A percentile compares a stretch with the other conserved stretches of the same genome.
These are phyloP conservation scores for Oreortyx pictus DNA, from an alignment of 2,797 vertebrate species.

Conservation along the genomic window DNA sequence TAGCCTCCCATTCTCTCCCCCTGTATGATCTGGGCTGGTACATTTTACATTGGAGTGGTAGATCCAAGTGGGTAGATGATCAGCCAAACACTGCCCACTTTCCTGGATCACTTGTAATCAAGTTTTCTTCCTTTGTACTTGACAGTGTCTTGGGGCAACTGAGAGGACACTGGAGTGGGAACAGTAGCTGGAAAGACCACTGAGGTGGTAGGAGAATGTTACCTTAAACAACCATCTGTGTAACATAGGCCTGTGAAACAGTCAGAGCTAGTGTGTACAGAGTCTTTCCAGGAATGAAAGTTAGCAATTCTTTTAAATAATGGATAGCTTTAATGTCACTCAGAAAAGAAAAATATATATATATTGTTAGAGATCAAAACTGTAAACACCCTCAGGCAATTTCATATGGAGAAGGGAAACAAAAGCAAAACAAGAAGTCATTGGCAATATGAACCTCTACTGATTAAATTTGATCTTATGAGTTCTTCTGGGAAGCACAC, in stretches of 20 bases:
- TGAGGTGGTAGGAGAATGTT: accelerated
- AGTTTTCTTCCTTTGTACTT: not conserved
- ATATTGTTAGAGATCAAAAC: not conserved
- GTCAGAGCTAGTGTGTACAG: not conserved
- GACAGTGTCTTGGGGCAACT: not conserved
- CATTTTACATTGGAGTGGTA: not conserved
- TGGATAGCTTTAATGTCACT: constrained; percentile 21
- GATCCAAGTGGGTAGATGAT: not conserved
- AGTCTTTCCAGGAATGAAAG: not conserved
- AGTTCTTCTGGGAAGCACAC: constrained; percentile 43
- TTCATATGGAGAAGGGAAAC: constrained; percentile 44
- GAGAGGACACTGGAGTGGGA: not conserved
- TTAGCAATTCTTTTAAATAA: constrained; percentile 37
- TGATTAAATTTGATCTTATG: constrained; percentile 61
- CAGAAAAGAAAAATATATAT: not conserved
- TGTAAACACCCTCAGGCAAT: constrained; percentile 25
- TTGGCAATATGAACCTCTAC: constrained; percentile 32
- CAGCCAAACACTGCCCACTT: not conserved
- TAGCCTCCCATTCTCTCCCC: not conserved
- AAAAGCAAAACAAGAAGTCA: constrained; percentile 43
- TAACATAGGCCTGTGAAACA: not conserved
- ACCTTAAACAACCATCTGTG: not conserved
- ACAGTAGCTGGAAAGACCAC: not conserved
- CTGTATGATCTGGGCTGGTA: not conserved
- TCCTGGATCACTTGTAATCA: not conserved